Evolutionary conservation across 2,113 vertebrate species (phyloP).

Genomic region (Quiscalus mexicanus): DNA sequence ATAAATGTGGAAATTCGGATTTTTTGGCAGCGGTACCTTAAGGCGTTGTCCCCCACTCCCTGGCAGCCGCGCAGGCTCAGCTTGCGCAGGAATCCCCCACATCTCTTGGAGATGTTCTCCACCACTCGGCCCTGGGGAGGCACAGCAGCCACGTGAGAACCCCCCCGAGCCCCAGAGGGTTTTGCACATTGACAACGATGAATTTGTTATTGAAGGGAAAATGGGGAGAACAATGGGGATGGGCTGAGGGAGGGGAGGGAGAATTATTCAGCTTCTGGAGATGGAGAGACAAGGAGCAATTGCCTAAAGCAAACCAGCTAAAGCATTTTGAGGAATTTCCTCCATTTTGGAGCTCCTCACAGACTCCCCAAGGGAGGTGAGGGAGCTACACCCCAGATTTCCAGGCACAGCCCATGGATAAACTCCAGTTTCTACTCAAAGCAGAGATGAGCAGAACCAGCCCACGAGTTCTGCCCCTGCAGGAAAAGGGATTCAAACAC

Average conservation of each 20-base stretch:
- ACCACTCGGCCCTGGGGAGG: constrained; percentile 90
- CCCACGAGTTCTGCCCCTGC: not conserved
- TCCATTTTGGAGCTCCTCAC: not conserved
- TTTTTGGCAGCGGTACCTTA: constrained; percentile 76
- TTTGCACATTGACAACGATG: rapidly evolving
- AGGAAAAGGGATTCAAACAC: not conserved
- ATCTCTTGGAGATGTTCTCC: constrained; percentile 98
- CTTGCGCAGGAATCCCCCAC: constrained; percentile 96
- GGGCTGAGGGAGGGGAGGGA: not conserved
- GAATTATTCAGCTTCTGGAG: constrained; percentile 35
- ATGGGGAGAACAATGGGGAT: rapidly evolving
- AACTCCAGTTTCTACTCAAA: not conserved
- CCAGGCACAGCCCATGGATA: not conserved
- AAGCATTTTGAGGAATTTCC: not conserved
- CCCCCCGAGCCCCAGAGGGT: rapidly evolving
- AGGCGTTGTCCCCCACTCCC: constrained; percentile 94
- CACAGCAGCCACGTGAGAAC: not conserved
- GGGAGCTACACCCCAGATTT: not conserved
- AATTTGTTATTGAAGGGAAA: not conserved
- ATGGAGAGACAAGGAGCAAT: not conserved
- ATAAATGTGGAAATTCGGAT: not conserved
- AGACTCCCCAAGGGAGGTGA: not conserved
- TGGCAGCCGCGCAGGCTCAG: constrained; percentile 92
- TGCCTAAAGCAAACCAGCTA: not conserved
- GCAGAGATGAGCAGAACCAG: not conserved